phyloP scores from a whole-genome alignment of 2,888 invertebrate species.

The Xylota segnis region DNA sequence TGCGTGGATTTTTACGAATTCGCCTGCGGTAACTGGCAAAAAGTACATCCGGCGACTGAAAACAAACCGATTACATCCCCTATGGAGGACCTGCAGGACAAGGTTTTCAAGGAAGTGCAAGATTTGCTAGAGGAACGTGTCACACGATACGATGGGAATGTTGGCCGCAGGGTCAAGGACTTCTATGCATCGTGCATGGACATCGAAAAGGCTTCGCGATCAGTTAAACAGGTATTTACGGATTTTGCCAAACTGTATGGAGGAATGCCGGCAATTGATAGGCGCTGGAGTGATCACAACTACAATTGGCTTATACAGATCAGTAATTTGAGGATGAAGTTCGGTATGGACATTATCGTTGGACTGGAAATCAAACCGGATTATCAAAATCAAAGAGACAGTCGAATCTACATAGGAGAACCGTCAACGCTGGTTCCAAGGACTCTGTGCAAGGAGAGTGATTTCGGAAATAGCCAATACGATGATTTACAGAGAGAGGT shows the following conservation, averaged over 20 bases:
- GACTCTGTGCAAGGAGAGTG: conserved; percentile 70
- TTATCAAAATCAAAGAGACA: conserved; percentile 79
- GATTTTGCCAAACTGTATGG: conserved; percentile 81
- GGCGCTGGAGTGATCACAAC: conserved; percentile 78
- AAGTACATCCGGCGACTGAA: conserved; percentile 78
- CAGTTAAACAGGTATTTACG: conserved; percentile 79
- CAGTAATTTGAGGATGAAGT: conserved; percentile 78
- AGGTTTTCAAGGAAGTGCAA: conserved; percentile 79
- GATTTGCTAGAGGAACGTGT: conserved; percentile 73
- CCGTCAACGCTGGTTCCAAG: conserved; percentile 73
- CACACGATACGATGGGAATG: conserved; percentile 54
- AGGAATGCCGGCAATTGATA: conserved; percentile 80
- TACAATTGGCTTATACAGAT: conserved; percentile 81
- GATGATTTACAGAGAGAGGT: conserved; percentile 77
- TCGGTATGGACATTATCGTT: conserved; percentile 78
- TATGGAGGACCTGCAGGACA: conserved; percentile 78
- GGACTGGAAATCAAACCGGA: conserved; percentile 79
- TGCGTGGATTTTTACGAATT: conserved; percentile 82
- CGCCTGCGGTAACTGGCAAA: conserved; percentile 81
- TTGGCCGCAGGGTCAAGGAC: conserved; percentile 80
- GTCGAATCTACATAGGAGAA: conserved; percentile 78
- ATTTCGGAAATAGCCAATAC: conserved; percentile 76
- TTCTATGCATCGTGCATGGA: conserved; percentile 81
- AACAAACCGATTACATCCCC: conserved; percentile 78
- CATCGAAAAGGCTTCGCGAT: conserved; percentile 76